Base-by-base conservation (phyloP, 2,797 vertebrate species). In the Discoglossus pictus region DNA sequence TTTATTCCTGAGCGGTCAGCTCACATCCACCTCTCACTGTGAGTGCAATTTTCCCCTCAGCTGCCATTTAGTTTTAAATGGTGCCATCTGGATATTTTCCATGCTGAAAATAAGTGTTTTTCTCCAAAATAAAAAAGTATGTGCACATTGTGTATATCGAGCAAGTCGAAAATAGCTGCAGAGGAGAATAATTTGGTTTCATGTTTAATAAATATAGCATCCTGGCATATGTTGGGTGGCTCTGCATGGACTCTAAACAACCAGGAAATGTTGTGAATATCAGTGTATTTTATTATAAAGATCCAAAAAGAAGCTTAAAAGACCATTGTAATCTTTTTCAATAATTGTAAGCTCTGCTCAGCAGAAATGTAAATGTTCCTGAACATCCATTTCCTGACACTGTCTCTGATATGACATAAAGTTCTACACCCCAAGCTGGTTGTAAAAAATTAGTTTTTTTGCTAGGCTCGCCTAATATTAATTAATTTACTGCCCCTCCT, bases 71-170 rank as follows among this genome's bases (percentile, higher is more conserved):
- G 27, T 23, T 61, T 46, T 46, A 60, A 67, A 68, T 36, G 25
- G 15, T 68, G 40, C 56, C 65, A 68, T 68, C 56, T 68, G 56
- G 65, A 53, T 38, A 43, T 36, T 44, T 52, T 53, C 13, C 31
- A 16, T 59, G 21, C 65, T 67, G 44, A 20, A 43, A 60, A 60
- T 59, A 52, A 42, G 55, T 16, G 39, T 25, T 58, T 38, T 12
- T 35, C 11, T 9, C 40, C 31, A 18, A 23, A 4, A 31, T 8
- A 31, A 31, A 31, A 31, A 4, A 8, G 4, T 4, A 4, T 21
- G 35, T 17, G 18, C 34, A 20, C 52, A 38, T 38, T 65, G 42
- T 56, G 34, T 65, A 20, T 18, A 65, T 12, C 42, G 50, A 31
- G 25, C 54, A 51, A 36, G 54, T 59, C 46, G 48, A 59, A 67